Conservation (phyloP, 2,797 vertebrate genomes). For the Todus mexicanus region DNA sequence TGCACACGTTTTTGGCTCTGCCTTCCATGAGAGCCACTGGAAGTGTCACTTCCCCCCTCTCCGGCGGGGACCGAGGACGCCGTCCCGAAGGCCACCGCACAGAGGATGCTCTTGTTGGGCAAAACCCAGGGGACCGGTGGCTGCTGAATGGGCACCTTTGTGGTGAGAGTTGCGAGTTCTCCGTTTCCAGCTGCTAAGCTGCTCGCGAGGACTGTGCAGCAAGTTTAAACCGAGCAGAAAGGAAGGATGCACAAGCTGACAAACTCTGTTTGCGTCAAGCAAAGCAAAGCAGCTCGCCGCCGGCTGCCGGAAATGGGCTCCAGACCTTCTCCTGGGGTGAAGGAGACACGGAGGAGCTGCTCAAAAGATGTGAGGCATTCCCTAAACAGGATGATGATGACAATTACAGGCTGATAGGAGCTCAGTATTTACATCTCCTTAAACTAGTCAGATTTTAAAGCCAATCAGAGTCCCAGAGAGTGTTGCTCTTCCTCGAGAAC, state of each 20-base stretch:
- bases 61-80: not conserved
- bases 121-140: not conserved
- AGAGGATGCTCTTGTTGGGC: not conserved
- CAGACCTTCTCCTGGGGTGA: conserved; percentile 64
- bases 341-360: conserved; percentile 59
- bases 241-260: conserved; percentile 67
- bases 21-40: not conserved
- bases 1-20: not conserved
- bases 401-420: conserved; percentile 47
- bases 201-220: not conserved
- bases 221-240: conserved; percentile 38
- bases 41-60: not conserved
- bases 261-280: conserved; percentile 68
- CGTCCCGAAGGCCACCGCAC: not conserved
- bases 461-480: not conserved
- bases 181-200: not conserved
- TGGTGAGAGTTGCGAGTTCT: not conserved
- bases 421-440: conserved; percentile 13
- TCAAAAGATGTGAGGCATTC: conserved; percentile 56
- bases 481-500: not conserved
- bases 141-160: conserved; percentile 17
- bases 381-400: conserved; percentile 37
- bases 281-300: conserved; percentile 48
- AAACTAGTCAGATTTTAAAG: not conserved
- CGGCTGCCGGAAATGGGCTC: conserved; percentile 68